Evolutionary conservation across 2,113 vertebrate species (phyloP), one percentile per base, ranked within the genome.

Genomic region (Tychaedon coryphoeus): DNA sequence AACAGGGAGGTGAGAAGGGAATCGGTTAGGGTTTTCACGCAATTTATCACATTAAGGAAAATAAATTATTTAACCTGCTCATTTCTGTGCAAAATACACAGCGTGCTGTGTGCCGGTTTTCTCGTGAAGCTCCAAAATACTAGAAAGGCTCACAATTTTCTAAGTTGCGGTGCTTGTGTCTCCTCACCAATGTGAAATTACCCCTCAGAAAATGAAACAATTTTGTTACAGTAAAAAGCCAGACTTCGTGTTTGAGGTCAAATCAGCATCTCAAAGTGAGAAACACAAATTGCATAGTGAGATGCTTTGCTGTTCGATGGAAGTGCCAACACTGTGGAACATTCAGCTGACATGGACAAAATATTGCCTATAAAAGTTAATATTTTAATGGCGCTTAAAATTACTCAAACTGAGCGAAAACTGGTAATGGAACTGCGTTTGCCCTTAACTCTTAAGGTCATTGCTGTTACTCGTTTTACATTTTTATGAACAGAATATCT

Each of bases 81-180:
- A 5, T 22, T 54, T 61, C 9, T 19, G 19, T n/a, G 22, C 17
- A 28, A 65, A 79, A 26, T 19, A n/a, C 12, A 4, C 4, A 0
- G 11, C 26, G 6, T 7, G 5, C 7, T n/a, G 12, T 19, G 18
- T 20, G 33, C 9, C 7, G 2, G 2, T 26, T 36, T 67, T 38
- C 20, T 40, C 5, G 12, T 5, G 19, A 51, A 65, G 12, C 17
- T 56, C 40, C 22, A 50, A n/a, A 47, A 6, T 7, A 7, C 9
- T 36, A 24, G 22, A 28, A 53, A 62, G 36, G 22, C 23, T 40
- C 6, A 0, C 0, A 0, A 0, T 73, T 84, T 76, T 64, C 22
- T 16, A 16, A 1, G 17, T 14, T 38, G 11, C 0, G 1, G 10
- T 13, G 34, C 15, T 40, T 0, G 25, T 47, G 12, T 72, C 20